Conservation (phyloP, 1,140 invertebrate species). For the Phymorhynchus buccinoides region DNA sequence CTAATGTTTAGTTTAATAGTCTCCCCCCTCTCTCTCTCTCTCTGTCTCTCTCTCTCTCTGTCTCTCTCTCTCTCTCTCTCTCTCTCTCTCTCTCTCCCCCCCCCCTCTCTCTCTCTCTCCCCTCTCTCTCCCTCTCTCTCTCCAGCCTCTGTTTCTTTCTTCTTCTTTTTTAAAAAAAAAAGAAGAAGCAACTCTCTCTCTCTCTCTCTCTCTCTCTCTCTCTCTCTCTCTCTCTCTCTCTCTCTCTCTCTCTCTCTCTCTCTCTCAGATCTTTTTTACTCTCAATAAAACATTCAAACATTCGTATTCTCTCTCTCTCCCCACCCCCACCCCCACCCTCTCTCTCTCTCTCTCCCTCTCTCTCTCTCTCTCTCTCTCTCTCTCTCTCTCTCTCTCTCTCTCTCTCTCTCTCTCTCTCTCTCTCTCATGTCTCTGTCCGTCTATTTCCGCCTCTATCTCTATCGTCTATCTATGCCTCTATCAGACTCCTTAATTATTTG, state of each 20-base stretch:
- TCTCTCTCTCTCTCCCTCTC: too few species aligned
- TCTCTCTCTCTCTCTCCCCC: not conserved
- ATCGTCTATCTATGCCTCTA: too few species aligned
- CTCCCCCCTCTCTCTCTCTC: not conserved
- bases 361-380: too few species aligned
- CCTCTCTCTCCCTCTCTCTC: not conserved
- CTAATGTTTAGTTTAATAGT: too few species aligned
- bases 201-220: too few species aligned
- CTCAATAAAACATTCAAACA: not conserved
- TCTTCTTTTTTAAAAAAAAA: not conserved
- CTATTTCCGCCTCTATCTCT: too few species aligned
- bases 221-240: not conserved
- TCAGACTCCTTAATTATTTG: too few species aligned
- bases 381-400: too few species aligned
- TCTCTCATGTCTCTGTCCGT: too few species aligned
- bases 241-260: not conserved
- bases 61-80: not conserved
- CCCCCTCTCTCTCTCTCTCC: not conserved
- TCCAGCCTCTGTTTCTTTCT: too few species aligned
- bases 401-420: too few species aligned
- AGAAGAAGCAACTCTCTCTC: not conserved
- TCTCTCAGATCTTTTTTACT: not conserved
- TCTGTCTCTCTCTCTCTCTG: not conserved
- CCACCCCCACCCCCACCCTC: too few species aligned
- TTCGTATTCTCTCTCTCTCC: not conserved